Conservation (phyloP, 2,888 invertebrate species). For the Bellardia bayeri region DNA sequence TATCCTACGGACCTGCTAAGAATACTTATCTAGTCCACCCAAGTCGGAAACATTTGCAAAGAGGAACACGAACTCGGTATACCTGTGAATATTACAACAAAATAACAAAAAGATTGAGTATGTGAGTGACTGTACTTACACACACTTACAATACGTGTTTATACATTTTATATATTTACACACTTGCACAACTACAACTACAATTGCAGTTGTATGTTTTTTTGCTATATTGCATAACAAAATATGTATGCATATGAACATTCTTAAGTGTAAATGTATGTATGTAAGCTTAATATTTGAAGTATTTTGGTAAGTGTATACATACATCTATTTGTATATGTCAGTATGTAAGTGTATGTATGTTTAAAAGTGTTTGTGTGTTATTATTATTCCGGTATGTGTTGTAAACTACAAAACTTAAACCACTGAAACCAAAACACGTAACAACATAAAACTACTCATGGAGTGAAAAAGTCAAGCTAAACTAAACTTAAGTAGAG, state of each 20-base stretch:
- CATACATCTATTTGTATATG: not conserved
- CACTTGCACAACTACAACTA: not conserved
- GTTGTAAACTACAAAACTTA: slow-evolving; percentile 59
- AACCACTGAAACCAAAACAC: slow-evolving; percentile 68
- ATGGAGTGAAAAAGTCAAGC: slow-evolving; percentile 61
- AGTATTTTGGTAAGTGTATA: slow-evolving; percentile 34
- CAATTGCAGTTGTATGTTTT: slow-evolving; percentile 16
- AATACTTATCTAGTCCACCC: not conserved
- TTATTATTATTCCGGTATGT: slow-evolving; percentile 41
- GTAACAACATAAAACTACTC: slow-evolving; percentile 64
- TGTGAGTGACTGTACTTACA: not conserved
- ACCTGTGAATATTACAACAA: slow-evolving; percentile 18
- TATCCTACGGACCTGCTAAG: not conserved
- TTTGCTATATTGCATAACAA: slow-evolving; percentile 32
- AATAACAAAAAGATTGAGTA: not conserved
- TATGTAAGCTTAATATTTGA: slow-evolving; percentile 37
- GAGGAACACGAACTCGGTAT: not conserved
- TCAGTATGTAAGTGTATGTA: too few relatives aligned
- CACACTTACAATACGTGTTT: slow-evolving; percentile 11
- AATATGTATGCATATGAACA: slow-evolving; percentile 9
- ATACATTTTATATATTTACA: not conserved
- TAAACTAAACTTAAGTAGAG: slow-evolving; percentile 48
- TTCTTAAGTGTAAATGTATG: slow-evolving; percentile 38
- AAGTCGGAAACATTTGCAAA: not conserved
- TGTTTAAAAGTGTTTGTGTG: not conserved